Percentiles rank a stretch among this genome's conserved stretches.
These are phyloP conservation scores for Spodoptera picta DNA, from an alignment of 2,888 invertebrate genomes.

Conservation along the genomic window DNA sequence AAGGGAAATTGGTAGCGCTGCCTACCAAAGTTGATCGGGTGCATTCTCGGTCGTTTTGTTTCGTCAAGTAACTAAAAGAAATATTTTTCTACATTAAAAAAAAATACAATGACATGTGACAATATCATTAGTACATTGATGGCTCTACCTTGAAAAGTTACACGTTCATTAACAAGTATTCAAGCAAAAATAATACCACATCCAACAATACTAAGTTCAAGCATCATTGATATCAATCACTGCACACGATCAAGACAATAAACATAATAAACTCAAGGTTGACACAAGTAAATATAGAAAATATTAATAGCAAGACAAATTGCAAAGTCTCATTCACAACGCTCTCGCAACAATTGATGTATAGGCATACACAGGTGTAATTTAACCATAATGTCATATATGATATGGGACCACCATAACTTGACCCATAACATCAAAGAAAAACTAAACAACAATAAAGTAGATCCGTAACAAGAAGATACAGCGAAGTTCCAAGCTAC, in stretches of 20 bases:
- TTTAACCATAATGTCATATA: constrained; percentile 71
- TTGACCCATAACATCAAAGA: background rate
- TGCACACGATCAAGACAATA: constrained; percentile 71
- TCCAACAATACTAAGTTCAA: constrained; percentile 39
- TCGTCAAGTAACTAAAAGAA: too few relatives aligned
- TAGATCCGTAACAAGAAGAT: constrained; percentile 6
- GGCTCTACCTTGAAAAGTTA: too few relatives aligned
- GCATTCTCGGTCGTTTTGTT: too few relatives aligned
- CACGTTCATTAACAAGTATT: background rate
- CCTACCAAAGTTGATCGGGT: too few relatives aligned
- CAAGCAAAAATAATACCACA: constrained; percentile 45
- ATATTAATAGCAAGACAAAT: constrained; percentile 69
- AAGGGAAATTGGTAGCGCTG: too few relatives aligned
- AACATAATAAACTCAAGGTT: constrained; percentile 80
- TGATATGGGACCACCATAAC: constrained; percentile 21
- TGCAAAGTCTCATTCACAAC: constrained; percentile 59
- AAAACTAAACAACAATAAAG: constrained; percentile 7
- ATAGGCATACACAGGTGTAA: constrained; percentile 68
- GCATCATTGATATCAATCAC: constrained; percentile 49
- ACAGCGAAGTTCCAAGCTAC: constrained; percentile 18
- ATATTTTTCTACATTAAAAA: too few relatives aligned
- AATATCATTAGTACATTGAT: too few relatives aligned
- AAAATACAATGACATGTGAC: too few relatives aligned
- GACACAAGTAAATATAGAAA: constrained; percentile 68
- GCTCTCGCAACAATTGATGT: constrained; percentile 60